These are phyloP conservation scores for Malurus splendens DNA, from an alignment of 2,797 vertebrate species.

Conservation along the genomic window DNA sequence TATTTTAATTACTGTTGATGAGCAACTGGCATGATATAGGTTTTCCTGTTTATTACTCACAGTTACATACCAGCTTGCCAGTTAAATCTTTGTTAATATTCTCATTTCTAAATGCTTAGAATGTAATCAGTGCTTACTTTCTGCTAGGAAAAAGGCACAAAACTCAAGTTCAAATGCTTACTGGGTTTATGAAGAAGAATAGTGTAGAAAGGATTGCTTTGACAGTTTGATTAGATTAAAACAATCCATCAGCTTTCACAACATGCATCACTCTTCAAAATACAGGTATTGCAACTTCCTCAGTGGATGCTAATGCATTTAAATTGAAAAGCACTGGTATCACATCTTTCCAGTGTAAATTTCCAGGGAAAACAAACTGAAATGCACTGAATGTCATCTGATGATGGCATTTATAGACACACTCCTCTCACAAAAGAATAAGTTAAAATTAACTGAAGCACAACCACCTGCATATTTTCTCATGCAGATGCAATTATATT, in stretches of 20 bases:
- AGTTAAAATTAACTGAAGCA: neutral
- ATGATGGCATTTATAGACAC: neutral
- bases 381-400: neutral
- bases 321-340: neutral
- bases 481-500: neutral
- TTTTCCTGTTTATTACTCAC: neutral
- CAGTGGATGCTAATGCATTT: neutral
- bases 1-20: neutral
- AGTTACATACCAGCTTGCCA: neutral
- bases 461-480: neutral
- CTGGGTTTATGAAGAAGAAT: conserved; percentile 14
- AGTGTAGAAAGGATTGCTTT: neutral
- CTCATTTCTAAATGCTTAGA: neutral
- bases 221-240: conserved; percentile 28
- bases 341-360: neutral
- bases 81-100: neutral
- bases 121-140: neutral
- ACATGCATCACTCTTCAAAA: neutral
- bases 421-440: neutral
- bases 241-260: neutral
- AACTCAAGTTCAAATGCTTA: neutral
- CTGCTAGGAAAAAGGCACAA: neutral
- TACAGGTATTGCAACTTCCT: neutral
- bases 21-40: neutral
- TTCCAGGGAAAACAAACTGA: neutral